Evolutionary conservation across 2,113 vertebrate species (phyloP).

Genomic region (Falco punctatus): DNA sequence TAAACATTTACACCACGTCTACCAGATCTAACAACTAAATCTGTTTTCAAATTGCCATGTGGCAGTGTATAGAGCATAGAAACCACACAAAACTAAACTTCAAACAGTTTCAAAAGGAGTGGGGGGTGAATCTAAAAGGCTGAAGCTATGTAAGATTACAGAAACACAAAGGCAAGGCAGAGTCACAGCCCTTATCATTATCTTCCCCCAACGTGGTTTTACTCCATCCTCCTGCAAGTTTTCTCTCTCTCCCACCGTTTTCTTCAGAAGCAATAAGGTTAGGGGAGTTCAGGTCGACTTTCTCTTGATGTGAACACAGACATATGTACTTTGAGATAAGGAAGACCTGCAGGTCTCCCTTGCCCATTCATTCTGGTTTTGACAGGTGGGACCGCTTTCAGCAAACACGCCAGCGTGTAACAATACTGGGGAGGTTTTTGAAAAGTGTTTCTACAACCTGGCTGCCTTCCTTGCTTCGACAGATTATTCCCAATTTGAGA

Average conservation of each 20-base stretch:
- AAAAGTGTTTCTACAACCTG: not conserved
- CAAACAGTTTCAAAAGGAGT: not conserved
- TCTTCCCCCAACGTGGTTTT: accelerated
- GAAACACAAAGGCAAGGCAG: not conserved
- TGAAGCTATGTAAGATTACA: not conserved
- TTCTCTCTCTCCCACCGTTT: not conserved
- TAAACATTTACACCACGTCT: constrained; percentile 49
- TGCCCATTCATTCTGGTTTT: not conserved
- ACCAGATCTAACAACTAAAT: constrained; percentile 31
- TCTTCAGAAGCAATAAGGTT: not conserved
- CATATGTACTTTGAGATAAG: not conserved
- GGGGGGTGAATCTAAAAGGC: not conserved
- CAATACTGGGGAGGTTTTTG: not conserved
- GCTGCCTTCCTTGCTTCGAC: not conserved
- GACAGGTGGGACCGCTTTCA: not conserved
- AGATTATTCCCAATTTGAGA: not conserved
- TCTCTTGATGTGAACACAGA: not conserved
- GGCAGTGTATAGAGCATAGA: not conserved
- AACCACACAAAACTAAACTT: not conserved
- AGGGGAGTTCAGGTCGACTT: not conserved
- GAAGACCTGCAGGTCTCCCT: not conserved
- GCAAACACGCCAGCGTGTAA: accelerated
- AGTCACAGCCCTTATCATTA: not conserved
- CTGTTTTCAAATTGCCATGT: constrained; percentile 17
- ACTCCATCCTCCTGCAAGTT: not conserved